A percentile compares a stretch with the other conserved stretches of the same genome.
Evolutionary conservation across 30 jellyfish, hydroid and myxozoan species (phyloP).

Genomic region (Phacellophora camtschatica): DNA sequence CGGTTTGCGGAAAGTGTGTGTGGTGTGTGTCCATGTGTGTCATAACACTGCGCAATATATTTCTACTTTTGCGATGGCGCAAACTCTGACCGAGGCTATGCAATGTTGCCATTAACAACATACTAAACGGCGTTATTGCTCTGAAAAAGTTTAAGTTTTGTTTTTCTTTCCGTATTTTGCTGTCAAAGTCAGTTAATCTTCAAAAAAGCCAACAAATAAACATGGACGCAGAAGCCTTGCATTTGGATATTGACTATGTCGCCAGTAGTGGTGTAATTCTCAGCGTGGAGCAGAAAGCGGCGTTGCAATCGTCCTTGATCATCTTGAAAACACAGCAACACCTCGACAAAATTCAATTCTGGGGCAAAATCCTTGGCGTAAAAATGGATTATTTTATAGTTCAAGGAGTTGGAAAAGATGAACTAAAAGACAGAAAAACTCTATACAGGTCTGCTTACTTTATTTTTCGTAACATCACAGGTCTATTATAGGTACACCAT

Average conservation of each 20-base stretch:
- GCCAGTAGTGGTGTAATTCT: constrained; percentile 90
- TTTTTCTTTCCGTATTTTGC: too few species aligned
- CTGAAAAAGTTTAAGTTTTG: not conserved
- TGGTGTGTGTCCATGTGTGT: too few species aligned
- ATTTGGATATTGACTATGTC: constrained; percentile 70
- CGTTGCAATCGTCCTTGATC: constrained; percentile 79
- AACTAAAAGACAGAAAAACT: constrained; percentile 68
- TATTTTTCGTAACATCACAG: not conserved
- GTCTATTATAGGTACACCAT: not conserved
- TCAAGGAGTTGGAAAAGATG: constrained; percentile 92
- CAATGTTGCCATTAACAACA: constrained; percentile 35
- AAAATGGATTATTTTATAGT: constrained; percentile 78
- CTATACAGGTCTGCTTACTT: constrained; percentile 64
- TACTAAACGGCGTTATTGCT: not conserved
- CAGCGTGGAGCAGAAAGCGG: constrained; percentile 93
- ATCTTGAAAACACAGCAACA: constrained; percentile 79
- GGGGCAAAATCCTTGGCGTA: constrained; percentile 83
- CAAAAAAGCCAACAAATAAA: not conserved
- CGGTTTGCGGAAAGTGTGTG: too few species aligned
- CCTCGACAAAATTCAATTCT: constrained; percentile 60
- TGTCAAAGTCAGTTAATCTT: too few species aligned
- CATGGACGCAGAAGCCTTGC: constrained; percentile 77
- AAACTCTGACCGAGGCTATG: not conserved
- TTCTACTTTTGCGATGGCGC: not conserved
- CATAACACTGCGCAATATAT: not conserved